phyloP scores from a whole-genome alignment of 53 echinoderm and acorn worm genomes.

The Holothuria scabra region DNA sequence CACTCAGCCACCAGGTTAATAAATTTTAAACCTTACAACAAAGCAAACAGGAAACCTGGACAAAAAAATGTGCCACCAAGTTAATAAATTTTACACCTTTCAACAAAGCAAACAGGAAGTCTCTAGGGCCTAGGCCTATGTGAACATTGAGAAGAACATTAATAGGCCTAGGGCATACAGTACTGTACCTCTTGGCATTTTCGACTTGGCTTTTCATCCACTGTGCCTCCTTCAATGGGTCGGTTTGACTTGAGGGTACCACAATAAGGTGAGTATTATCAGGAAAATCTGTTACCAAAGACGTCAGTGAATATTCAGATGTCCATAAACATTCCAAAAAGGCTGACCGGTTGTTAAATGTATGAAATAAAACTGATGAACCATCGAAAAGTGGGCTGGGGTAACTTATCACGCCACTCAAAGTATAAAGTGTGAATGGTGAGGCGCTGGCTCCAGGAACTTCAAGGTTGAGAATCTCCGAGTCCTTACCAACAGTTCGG shows the following conservation, averaged over 20 bases:
- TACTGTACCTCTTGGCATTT: constrained; percentile 27
- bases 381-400: constrained; percentile 58
- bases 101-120: too few relatives aligned
- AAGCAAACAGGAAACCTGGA: too few relatives aligned
- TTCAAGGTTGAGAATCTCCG: neutral
- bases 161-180: too few relatives aligned
- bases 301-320: constrained; percentile 55
- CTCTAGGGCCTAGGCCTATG: too few relatives aligned
- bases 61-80: too few relatives aligned
- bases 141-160: too few relatives aligned
- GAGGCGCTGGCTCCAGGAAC: constrained; percentile 62
- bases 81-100: too few relatives aligned
- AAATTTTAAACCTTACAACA: too few relatives aligned
- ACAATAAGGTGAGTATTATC: constrained; percentile 72
- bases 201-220: constrained; percentile 80
- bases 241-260: constrained; percentile 60
- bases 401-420: constrained; percentile 62
- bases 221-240: constrained; percentile 58
- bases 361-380: constrained; percentile 74
- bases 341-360: constrained; percentile 79
- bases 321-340: constrained; percentile 91
- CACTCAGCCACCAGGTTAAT: too few relatives aligned
- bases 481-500: neutral
- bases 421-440: constrained; percentile 67
- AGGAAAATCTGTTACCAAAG: constrained; percentile 56